Evolutionary conservation across 2,797 vertebrate species (phyloP).

Genomic region (Dicrostonyx torquatus): DNA sequence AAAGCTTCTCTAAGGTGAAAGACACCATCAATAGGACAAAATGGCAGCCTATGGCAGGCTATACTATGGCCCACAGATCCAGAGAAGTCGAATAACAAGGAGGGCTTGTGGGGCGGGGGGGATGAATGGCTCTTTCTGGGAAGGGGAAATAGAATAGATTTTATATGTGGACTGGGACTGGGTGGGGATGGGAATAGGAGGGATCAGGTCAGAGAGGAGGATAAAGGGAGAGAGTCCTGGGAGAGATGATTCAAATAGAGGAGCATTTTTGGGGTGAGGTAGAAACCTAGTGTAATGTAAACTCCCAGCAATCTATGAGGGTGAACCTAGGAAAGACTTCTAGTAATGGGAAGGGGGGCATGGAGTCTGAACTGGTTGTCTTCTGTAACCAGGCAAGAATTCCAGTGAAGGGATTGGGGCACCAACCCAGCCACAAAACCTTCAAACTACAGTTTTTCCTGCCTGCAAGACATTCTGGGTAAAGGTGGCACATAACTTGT

Average conservation of each 20-base stretch:
- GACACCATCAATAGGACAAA: neutral
- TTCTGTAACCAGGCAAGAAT: neutral
- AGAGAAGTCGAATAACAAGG: neutral
- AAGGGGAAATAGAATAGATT: neutral
- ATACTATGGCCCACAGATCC: neutral
- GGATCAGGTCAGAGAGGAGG: neutral
- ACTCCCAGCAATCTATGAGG: neutral
- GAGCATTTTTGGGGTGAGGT: neutral
- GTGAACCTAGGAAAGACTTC: neutral
- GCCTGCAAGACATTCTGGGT: neutral
- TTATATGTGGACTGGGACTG: neutral
- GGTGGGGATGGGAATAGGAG: neutral
- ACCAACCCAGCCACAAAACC: neutral
- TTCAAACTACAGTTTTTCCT: neutral
- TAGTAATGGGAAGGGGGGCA: neutral
- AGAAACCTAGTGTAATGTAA: neutral
- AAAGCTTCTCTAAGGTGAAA: neutral
- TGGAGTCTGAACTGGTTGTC: neutral
- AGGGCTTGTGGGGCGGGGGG: neutral
- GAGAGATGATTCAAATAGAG: neutral
- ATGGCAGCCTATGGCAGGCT: neutral
- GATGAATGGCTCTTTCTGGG: neutral
- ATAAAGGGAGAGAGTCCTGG: neutral
- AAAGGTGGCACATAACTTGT: neutral
- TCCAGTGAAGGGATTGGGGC: neutral